Conservation (phyloP, 2,888 invertebrate genomes). For the Blera fallax region DNA sequence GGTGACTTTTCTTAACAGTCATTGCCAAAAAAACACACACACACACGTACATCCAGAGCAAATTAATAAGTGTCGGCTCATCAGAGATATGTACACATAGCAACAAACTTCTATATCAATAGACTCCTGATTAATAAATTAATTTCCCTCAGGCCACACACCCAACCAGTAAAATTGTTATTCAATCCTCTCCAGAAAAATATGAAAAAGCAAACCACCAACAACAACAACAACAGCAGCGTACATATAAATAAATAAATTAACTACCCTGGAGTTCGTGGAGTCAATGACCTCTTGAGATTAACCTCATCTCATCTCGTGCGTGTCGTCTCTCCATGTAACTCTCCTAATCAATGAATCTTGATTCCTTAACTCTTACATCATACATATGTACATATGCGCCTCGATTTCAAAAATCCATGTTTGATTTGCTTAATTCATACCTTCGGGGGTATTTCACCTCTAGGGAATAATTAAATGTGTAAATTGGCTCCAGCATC, state of each 20-base stretch:
- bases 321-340: background rate
- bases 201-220: too few relatives aligned
- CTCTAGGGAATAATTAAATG: slow-evolving; percentile 51
- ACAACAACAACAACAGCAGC: background rate
- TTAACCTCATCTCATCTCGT: slow-evolving; percentile 28
- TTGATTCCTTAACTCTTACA: slow-evolving; percentile 38
- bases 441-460: slow-evolving; percentile 24
- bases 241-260: too few relatives aligned
- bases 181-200: slow-evolving; percentile 21
- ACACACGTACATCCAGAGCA: background rate
- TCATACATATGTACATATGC: slow-evolving; percentile 9
- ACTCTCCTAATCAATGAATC: slow-evolving; percentile 30
- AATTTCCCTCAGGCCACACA: slow-evolving; percentile 36
- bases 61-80: slow-evolving; percentile 1
- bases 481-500: slow-evolving; percentile 16
- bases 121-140: slow-evolving; percentile 47
- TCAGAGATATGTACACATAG: background rate
- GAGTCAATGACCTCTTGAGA: slow-evolving; percentile 56
- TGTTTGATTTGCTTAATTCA: slow-evolving; percentile 47
- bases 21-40: too few relatives aligned
- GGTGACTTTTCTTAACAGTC: too few relatives aligned
- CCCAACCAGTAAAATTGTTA: slow-evolving; percentile 4
- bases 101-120: slow-evolving; percentile 13
- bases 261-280: slow-evolving; percentile 4
- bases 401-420: slow-evolving; percentile 6